A percentile compares a stretch with the other conserved stretches of the same genome.
Evolutionary conservation across 2,888 invertebrate genomes (phyloP).

Genomic region (Iselma pallidipennis): DNA sequence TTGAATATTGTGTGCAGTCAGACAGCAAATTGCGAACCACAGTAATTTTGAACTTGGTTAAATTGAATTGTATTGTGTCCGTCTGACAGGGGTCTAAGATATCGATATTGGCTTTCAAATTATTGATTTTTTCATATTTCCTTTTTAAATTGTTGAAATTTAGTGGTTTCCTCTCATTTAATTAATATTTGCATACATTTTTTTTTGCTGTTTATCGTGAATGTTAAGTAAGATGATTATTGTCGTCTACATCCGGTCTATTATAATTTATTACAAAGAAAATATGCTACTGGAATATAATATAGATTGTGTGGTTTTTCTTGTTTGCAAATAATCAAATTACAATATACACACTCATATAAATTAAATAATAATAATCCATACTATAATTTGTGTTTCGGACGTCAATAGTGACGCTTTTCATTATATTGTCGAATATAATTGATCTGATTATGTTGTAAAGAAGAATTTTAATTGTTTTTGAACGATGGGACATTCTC

Average conservation of each 20-base stretch:
- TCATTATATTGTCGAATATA: neutral
- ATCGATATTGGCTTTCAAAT: too few relatives aligned
- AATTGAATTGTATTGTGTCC: too few relatives aligned
- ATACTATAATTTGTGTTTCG: too few relatives aligned
- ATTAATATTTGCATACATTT: neutral
- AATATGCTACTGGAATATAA: neutral
- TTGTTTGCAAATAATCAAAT: neutral
- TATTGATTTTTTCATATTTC: too few relatives aligned
- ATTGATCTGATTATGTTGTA: neutral
- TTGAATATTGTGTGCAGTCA: too few relatives aligned
- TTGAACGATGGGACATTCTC: neutral
- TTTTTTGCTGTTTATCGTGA: neutral
- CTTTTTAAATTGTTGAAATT: too few relatives aligned
- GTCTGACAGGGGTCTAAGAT: too few relatives aligned
- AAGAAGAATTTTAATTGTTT: neutral
- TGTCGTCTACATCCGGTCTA: neutral
- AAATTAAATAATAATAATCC: too few relatives aligned
- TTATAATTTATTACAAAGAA: neutral
- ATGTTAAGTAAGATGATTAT: neutral
- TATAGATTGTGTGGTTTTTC: neutral
- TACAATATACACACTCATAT: too few relatives aligned
- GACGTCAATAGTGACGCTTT: neutral
- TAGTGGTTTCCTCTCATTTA: neutral
- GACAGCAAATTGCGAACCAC: too few relatives aligned
- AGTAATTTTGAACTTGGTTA: too few relatives aligned